Base-by-base conservation (phyloP, 2,797 vertebrate species). In the Ceryle rudis region DNA sequence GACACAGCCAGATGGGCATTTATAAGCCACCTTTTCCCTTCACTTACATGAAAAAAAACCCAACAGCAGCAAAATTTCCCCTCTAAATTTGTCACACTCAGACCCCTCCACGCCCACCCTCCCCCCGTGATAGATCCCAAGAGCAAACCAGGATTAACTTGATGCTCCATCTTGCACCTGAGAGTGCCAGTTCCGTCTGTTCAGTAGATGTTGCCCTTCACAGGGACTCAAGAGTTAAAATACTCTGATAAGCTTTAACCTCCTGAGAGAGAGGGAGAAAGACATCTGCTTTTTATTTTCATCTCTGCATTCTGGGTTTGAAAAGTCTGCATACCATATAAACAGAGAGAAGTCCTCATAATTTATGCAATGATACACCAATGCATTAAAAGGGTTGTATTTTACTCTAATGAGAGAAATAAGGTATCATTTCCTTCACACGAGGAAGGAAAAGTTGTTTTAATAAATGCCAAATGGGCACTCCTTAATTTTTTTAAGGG, bases 231-330 rank as follows among this genome's bases (percentile, higher is more conserved):
- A 55, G 97, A 96, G 97, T 98, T 97, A 97, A 98, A 79, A 91
- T 64, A 75, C 42, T 44, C 93, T 84, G 92, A 96, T 92, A 93
- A 91, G 72, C 44, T 95, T 81, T 75, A 92, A 65, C 85, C 90
- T 97, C 81, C 94, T 75, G 67, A 93, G 81, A 85, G 26, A 96
- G 61, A 71, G 37, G 21, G 41, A 92, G 90, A 94, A 93, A 94
- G 84, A 98, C 98, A 98, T 98, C 98, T 99, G 98, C 97, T 98
- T 98, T 97, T 97, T 96, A 98, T 98, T 98, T 98, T 95, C 87
- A 74, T 95, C 97, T 96, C 69, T 57, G 83, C 67, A 58, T 96
- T 97, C 84, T 69, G 20, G 90, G 90, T 97, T 94, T 98, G 96
- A 97, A 95, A 96, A 97, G 97, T 97, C 97, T 97, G 94, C 94